Conservation (phyloP, 2,797 vertebrate species). For the Hypotaenidia philippensis region DNA sequence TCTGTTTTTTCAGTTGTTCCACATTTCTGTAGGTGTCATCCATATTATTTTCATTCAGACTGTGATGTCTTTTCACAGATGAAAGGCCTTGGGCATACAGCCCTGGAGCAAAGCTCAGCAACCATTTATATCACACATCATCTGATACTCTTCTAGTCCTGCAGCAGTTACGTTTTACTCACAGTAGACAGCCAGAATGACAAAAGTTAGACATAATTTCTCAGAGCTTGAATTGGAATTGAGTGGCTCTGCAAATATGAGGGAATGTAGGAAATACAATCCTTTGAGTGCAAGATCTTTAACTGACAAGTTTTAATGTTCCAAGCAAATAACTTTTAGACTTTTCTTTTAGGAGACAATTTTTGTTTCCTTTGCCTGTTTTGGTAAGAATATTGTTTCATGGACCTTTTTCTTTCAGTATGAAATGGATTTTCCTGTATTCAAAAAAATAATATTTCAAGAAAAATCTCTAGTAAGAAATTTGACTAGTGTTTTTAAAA, state of each 20-base stretch:
- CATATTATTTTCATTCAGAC: conserved; percentile 80
- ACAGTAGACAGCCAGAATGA: conserved; percentile 82
- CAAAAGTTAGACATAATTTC: conserved; percentile 77
- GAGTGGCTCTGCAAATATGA: not conserved
- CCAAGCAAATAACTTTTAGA: not conserved
- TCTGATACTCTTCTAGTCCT: conserved; percentile 85
- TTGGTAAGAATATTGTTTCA: not conserved
- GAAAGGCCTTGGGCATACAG: conserved; percentile 84
- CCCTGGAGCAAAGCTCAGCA: conserved; percentile 82
- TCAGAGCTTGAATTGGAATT: not conserved
- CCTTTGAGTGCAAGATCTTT: not conserved
- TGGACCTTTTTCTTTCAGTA: not conserved
- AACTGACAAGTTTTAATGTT: not conserved
- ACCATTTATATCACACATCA: conserved; percentile 84
- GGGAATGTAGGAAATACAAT: not conserved
- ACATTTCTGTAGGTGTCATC: conserved; percentile 15
- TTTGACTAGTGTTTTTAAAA: not conserved
- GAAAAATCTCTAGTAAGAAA: not conserved
- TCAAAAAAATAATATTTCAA: not conserved
- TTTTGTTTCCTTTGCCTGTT: not conserved
- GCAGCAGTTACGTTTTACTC: not conserved
- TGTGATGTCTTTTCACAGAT: conserved; percentile 68
- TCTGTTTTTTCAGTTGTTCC: not conserved
- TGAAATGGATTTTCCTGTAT: not conserved
- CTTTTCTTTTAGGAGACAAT: not conserved